Percentiles rank a stretch among this genome's conserved stretches.
phyloP scores from a whole-genome alignment of 2,888 invertebrate genomes.

The Galeruca laticollis region DNA sequence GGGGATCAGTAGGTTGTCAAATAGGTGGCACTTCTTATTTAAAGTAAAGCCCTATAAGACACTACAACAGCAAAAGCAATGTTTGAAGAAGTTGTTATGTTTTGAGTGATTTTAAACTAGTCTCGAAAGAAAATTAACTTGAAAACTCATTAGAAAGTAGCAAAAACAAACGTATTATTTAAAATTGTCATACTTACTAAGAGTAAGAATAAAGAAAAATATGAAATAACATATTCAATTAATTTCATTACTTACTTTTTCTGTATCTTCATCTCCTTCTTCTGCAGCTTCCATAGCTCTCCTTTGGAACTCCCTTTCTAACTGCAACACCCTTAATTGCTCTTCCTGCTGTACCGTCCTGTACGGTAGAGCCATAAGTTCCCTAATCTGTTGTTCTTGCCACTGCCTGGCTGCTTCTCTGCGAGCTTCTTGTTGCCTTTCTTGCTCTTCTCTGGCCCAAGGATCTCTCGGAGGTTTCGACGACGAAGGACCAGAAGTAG shows the following conservation, averaged over 20 bases:
- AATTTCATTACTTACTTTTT: slow-evolving; percentile 68
- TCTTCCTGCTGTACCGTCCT: slow-evolving; percentile 87
- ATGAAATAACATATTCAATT: background rate
- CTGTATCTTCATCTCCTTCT: slow-evolving; percentile 79
- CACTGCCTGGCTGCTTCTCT: slow-evolving; percentile 81
- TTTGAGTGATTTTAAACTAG: no score
- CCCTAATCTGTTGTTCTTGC: slow-evolving; percentile 90
- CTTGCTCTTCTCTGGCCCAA: slow-evolving; percentile 94
- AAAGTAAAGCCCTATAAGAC: no score
- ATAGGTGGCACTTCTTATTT: no score
- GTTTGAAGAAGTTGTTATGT: no score
- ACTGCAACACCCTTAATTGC: slow-evolving; percentile 85
- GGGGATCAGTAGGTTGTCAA: no score
- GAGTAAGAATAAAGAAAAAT: no score
- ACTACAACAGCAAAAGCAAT: no score
- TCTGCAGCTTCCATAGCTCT: slow-evolving; percentile 84
- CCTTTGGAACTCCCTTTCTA: slow-evolving; percentile 95
- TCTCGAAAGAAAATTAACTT: no score
- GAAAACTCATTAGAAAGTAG: no score
- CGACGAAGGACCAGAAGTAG: slow-evolving; percentile 58
- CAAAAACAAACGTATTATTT: no score
- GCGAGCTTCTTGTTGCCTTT: slow-evolving; percentile 79
- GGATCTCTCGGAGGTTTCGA: slow-evolving; percentile 75
- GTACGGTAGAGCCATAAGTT: slow-evolving; percentile 77
- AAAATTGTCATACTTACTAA: no score